Conservation (phyloP, 2,888 invertebrate species). For the Subacronicta megacephala region DNA sequence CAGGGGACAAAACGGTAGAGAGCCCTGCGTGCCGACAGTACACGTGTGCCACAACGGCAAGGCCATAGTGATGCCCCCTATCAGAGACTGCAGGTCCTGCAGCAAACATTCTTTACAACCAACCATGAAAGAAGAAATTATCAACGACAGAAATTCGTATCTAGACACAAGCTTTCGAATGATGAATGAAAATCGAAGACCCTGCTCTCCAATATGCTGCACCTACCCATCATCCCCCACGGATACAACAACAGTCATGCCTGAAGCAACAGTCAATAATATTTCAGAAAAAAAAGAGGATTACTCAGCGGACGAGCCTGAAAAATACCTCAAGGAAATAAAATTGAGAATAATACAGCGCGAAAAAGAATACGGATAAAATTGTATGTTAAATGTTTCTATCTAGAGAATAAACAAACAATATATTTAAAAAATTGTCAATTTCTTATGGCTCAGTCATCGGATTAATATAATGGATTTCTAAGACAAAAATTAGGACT, state of each 20-base stretch:
- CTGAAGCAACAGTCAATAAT: constrained; percentile 43
- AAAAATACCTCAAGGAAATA: constrained; percentile 73
- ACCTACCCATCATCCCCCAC: constrained; percentile 41
- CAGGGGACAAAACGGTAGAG: constrained; percentile 40
- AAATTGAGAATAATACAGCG: constrained; percentile 51
- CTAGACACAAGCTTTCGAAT: constrained; percentile 16
- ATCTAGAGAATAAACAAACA: constrained; percentile 3
- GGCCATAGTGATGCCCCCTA: constrained; percentile 28
- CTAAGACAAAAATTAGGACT: neutral
- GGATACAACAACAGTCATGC: constrained; percentile 29
- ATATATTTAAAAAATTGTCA: constrained; percentile 4
- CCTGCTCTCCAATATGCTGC: constrained; percentile 35
- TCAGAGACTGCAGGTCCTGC: constrained; percentile 28
- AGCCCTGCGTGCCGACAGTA: constrained; percentile 40
- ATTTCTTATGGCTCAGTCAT: constrained; percentile 6
- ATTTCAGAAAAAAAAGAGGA: constrained; percentile 77
- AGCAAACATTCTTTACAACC: constrained; percentile 25
- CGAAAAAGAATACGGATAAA: constrained; percentile 55
- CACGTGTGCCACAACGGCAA: constrained; percentile 54
- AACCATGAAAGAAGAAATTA: constrained; percentile 20
- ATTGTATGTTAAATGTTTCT: constrained; percentile 4
- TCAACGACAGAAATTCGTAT: constrained; percentile 25
- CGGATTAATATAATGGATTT: neutral
- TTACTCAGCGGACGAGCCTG: constrained; percentile 81
- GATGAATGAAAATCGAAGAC: constrained; percentile 23